Conservation (phyloP, 92 coral and sea anemone genomes). For the Muricea muricata region DNA sequence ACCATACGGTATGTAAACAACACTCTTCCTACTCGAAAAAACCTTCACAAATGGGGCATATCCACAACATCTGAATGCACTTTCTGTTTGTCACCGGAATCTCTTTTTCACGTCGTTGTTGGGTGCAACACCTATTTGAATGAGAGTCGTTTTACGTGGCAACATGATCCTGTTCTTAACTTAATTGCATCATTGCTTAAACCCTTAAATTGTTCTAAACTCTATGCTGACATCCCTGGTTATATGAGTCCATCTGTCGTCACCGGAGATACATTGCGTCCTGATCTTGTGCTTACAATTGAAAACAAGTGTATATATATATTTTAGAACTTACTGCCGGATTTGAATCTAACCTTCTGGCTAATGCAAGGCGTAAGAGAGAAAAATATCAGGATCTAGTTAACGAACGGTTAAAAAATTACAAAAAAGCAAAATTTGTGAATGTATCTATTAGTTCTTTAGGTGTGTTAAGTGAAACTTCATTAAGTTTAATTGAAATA, state of each 20-base stretch:
- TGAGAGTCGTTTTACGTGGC: neutral
- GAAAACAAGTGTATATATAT: too few relatives aligned
- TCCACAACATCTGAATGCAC: constrained; percentile 27
- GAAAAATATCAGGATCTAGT: too few relatives aligned
- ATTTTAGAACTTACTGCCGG: too few relatives aligned
- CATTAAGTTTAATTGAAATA: too few relatives aligned
- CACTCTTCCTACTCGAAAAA: constrained; percentile 28
- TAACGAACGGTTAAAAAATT: too few relatives aligned
- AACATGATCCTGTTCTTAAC: neutral
- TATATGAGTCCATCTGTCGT: neutral
- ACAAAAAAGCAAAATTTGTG: too few relatives aligned
- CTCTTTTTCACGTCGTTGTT: constrained; percentile 27
- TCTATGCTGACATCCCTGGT: neutral
- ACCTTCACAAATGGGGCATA: constrained; percentile 17
- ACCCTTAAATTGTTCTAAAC: neutral
- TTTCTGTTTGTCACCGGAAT: constrained; percentile 27
- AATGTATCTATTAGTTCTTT: too few relatives aligned
- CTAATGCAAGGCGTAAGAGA: too few relatives aligned
- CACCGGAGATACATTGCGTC: neutral
- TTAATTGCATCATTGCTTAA: neutral
- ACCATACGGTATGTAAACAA: constrained; percentile 20
- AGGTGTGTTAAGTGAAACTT: too few relatives aligned
- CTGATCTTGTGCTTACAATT: neutral
- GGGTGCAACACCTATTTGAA: constrained; percentile 22
- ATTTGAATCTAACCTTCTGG: too few relatives aligned